Evolutionary conservation across 2,797 vertebrate genomes (phyloP), one percentile per base, ranked within the genome.

Genomic region (Poliocrania exsul): DNA sequence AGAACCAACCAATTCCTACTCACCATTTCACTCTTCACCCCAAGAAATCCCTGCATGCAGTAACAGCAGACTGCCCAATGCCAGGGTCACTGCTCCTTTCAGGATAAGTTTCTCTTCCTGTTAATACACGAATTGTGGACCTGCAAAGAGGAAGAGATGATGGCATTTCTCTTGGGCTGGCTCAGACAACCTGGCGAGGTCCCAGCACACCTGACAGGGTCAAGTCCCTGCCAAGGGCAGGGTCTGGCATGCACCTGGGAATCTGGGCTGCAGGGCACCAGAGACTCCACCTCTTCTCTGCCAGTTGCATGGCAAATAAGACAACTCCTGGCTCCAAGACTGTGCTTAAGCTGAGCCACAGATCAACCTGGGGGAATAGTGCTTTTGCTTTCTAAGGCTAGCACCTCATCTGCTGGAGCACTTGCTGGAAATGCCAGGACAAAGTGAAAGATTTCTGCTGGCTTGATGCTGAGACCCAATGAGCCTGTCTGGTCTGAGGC

Each of bases 401-500:
- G 0, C 28, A 70, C 28, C 24, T 78, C 0, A 0, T 42, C 26
- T 71, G 40, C 42, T 69, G 62, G 38, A 80, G 12, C 16, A 0
- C 42, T 61, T 50, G 6, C 38, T 75, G 31, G 47, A 69, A 85
- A 85, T 5, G 1, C 25, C 67, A 35, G 19, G 44, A 66, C 29
- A 31, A 82, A 80, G 60, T 6, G 16, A 8, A 82, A 49, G 33
- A 51, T 38, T 73, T 85, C 90, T 49, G 16, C 25, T 56, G 67
- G 31, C 38, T 85, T 54, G 21, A 72, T 56, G 35, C 56, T 3
- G 19, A 61, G 58, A 57, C 26, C 24, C 24, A 72, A 38, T 0
- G 2, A 51, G 40, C 17, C 67, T 60, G 26, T 9, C 15, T 6
- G 46, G n/a, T 54, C 61, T 33, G n/a, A 53, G 11, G 47, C 29